phyloP scores from a whole-genome alignment of 2,113 vertebrate genomes.

The Dryoscopus gambensis region DNA sequence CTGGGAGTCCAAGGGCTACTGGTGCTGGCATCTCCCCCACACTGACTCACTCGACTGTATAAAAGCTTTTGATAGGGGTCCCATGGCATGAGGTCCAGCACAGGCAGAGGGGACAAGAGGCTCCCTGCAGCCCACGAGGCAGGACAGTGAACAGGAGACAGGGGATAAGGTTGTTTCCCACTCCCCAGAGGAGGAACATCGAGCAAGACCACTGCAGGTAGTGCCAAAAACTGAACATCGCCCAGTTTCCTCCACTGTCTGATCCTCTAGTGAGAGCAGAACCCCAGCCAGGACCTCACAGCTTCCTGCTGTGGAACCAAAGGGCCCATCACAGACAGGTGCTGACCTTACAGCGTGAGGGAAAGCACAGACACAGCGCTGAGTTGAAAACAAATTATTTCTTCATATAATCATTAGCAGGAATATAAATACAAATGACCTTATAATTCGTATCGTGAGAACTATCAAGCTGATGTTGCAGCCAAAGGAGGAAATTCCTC shows the following conservation, averaged over 20 bases:
- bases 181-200: background rate
- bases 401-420: background rate
- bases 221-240: background rate
- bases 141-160: background rate
- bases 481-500: background rate
- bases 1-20: accelerated
- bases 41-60: accelerated
- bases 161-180: background rate
- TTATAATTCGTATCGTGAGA: background rate
- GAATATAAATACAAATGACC: background rate
- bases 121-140: background rate
- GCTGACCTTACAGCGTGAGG: accelerated
- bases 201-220: background rate
- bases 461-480: background rate
- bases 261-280: background rate
- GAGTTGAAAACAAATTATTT: background rate
- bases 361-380: background rate
- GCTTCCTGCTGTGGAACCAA: background rate
- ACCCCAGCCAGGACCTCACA: background rate
- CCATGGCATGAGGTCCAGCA: accelerated
- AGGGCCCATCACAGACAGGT: accelerated
- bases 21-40: background rate
- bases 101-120: background rate
- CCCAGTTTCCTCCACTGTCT: background rate
- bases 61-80: background rate